Evolutionary conservation across 2,888 invertebrate species (phyloP).

Genomic region (Limnephilus lunatus): DNA sequence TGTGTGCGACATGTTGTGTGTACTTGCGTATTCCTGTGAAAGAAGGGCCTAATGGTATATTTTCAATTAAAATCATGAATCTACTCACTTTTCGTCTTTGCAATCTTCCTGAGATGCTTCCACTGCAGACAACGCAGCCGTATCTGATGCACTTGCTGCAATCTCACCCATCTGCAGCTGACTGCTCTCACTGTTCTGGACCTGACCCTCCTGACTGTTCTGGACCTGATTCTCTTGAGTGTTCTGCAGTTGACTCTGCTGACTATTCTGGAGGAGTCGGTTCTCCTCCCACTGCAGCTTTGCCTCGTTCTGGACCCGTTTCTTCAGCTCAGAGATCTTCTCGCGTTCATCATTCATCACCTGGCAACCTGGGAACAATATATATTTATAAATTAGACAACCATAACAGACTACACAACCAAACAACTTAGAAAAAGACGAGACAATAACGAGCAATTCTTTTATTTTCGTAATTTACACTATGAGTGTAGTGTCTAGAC

Average conservation of each 20-base stretch:
- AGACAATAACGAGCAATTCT: neutral
- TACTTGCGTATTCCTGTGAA: no score
- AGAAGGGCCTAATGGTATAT: no score
- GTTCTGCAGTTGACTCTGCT: neutral
- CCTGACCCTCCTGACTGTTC: neutral
- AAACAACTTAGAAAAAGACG: neutral
- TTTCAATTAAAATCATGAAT: neutral
- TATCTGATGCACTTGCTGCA: neutral
- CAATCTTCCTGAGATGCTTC: neutral
- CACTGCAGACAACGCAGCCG: neutral
- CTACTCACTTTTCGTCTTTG: neutral
- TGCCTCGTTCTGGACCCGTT: constrained; percentile 92
- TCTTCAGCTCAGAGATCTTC: constrained; percentile 90
- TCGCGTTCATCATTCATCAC: constrained; percentile 94
- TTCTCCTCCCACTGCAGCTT: constrained; percentile 90
- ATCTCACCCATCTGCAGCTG: neutral
- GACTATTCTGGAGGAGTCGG: constrained; percentile 28
- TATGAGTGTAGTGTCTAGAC: no score
- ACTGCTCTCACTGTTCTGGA: no score
- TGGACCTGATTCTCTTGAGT: neutral
- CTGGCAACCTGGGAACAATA: constrained; percentile 83
- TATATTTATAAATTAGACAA: neutral
- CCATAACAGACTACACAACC: neutral
- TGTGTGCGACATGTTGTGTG: no score
- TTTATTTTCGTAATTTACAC: neutral